Percentiles rank a stretch among this genome's conserved stretches.
Evolutionary conservation across 1,140 invertebrate genomes (phyloP).

Genomic region (Aethina tumida): DNA sequence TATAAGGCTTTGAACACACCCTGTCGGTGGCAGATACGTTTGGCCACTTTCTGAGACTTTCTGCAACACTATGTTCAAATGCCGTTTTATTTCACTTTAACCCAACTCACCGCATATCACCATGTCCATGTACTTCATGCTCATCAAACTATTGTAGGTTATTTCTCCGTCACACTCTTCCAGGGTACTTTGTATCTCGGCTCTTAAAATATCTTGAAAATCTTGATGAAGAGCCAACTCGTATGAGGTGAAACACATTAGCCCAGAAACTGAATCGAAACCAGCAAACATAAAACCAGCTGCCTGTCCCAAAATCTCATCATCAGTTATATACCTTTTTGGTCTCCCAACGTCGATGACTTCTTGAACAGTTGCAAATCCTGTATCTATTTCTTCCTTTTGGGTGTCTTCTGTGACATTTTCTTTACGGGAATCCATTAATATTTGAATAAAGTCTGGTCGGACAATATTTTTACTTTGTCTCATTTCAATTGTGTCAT

Average conservation of each 20-base stretch:
- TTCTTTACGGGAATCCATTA: too few relatives aligned
- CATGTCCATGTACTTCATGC: conserved; percentile 44
- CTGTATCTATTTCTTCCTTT: conserved; percentile 27
- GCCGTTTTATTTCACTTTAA: too few relatives aligned
- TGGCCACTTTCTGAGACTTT: conserved; percentile 13
- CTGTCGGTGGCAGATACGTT: conserved; percentile 10
- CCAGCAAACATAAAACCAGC: conserved; percentile 38
- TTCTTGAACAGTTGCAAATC: conserved; percentile 27
- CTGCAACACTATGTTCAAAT: too few relatives aligned
- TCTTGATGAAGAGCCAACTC: conserved; percentile 44
- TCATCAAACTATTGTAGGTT: conserved; percentile 36
- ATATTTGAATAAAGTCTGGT: too few relatives aligned
- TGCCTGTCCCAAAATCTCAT: conserved; percentile 33
- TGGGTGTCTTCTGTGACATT: conserved; percentile 13
- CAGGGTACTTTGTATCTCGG: conserved; percentile 33
- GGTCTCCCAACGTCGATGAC: conserved; percentile 9
- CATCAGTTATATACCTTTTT: conserved; percentile 11
- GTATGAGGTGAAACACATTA: conserved; percentile 35
- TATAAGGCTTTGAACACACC: conserved; percentile 17
- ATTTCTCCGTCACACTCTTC: conserved; percentile 24
- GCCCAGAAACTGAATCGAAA: conserved; percentile 36
- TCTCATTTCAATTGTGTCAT: too few relatives aligned
- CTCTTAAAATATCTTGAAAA: conserved; percentile 36
- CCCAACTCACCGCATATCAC: conserved; percentile 40
- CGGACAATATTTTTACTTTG: too few relatives aligned